phyloP scores from a whole-genome alignment of 2,113 vertebrate species.

The Megaceryle torquata region DNA sequence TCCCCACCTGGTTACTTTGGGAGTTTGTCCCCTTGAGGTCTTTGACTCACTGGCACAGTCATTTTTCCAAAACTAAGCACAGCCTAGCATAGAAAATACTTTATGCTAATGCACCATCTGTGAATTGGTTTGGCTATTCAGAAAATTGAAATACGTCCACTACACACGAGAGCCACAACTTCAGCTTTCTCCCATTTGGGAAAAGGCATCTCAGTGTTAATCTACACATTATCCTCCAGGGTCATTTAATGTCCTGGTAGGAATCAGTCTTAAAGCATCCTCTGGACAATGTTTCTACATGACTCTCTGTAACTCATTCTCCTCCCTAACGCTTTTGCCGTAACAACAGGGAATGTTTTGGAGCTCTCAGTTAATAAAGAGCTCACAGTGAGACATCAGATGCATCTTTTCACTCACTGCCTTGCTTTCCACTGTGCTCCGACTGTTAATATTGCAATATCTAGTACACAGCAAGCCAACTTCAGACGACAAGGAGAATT shows the following conservation, averaged over 20 bases:
- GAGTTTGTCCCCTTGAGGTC: neutral
- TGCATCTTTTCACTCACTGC: neutral
- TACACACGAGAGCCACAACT: neutral
- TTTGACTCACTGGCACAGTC: neutral
- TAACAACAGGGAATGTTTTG: neutral
- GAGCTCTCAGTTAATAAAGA: neutral
- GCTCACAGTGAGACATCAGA: neutral
- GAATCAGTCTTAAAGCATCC: neutral
- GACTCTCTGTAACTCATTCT: neutral
- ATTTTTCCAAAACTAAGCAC: neutral
- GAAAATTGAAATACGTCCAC: neutral
- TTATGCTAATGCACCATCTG: conserved; percentile 9
- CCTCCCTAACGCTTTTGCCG: neutral
- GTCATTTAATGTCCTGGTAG: neutral
- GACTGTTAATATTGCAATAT: neutral
- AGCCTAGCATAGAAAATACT: neutral
- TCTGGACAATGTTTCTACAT: neutral
- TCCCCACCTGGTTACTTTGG: neutral
- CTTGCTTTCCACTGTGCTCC: neutral
- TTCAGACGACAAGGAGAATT: conserved; percentile 4
- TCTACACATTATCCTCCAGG: neutral
- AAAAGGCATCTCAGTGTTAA: neutral
- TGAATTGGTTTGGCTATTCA: neutral
- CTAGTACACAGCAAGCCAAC: neutral
- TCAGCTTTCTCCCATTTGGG: neutral